Evolutionary conservation across 2,113 vertebrate genomes (phyloP).

Genomic region (Charina bottae): DNA sequence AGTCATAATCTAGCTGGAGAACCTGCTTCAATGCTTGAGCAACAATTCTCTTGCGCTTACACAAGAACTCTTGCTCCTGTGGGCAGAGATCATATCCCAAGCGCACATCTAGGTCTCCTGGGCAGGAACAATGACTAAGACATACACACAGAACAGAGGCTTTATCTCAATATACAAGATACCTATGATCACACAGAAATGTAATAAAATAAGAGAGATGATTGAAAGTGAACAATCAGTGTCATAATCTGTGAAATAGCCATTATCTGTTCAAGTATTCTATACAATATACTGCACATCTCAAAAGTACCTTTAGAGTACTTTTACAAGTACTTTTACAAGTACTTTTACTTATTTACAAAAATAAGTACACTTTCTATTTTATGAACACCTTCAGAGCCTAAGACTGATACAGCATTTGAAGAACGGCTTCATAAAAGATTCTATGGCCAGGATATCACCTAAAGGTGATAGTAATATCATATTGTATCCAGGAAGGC

Average conservation of each 20-base stretch:
- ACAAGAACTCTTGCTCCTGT: slow-evolving; percentile 79
- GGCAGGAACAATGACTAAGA: slow-evolving; percentile 66
- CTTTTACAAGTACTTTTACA: too few relatives aligned
- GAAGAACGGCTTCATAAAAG: not conserved
- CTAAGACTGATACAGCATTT: not conserved
- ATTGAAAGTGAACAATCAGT: not conserved
- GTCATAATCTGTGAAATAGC: not conserved
- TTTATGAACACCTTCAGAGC: not conserved
- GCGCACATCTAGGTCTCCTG: slow-evolving; percentile 74
- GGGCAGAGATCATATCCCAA: slow-evolving; percentile 80
- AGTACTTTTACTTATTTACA: too few relatives aligned
- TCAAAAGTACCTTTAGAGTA: not conserved
- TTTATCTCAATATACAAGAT: not conserved
- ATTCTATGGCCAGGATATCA: not conserved
- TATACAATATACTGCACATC: not conserved
- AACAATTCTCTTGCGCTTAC: slow-evolving; percentile 76
- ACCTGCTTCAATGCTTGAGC: slow-evolving; percentile 76
- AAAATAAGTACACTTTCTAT: not conserved
- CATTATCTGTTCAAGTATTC: not conserved
- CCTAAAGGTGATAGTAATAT: too few relatives aligned
- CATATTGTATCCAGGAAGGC: too few relatives aligned
- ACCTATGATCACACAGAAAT: not conserved
- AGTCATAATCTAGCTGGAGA: slow-evolving; percentile 75
- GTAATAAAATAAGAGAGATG: not conserved
- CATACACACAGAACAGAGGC: slow-evolving; percentile 3